Base-by-base conservation (phyloP, 1,140 invertebrate genomes). In the Formica exsecta region DNA sequence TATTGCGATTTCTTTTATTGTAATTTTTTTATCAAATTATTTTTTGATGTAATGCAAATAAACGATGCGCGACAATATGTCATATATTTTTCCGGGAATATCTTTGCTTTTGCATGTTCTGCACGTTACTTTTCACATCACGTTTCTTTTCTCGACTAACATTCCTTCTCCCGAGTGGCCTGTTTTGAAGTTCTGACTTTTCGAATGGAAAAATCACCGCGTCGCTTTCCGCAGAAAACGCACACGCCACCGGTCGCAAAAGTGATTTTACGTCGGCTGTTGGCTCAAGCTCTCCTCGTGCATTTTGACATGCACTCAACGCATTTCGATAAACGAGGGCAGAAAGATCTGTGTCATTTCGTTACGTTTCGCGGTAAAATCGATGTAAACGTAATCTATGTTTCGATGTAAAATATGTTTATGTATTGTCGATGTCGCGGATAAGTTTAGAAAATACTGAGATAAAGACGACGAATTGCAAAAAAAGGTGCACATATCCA, bases 141-240 rank as follows among this genome's bases (percentile, higher is more conserved):
- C 22, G 32, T 79, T 36, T 51, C 29, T 77, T 41, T 25, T 22
- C 38, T 36, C 61, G n/a, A n/a, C 1, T n/a, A 51, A 51, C 75
- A 25, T 66, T 51, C 41, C 11, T 32, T 19, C 8, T 36, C 48
- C 16, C 19, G 41, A 66, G 13, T 19, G 61, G 62, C 48, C 25
- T 76, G 61, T 79, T 79, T 79, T 79, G 9, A 51, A 77, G 41
- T 22, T 77, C 11, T 19, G 16, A 62, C 25, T 76, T 29, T 62
- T 51, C n/a, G 22, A 22, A 9, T 22, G 38, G 38, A 64, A 62
- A 64, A 77, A 62, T 44, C 48, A 19, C 59, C 32, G 74, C 59
- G 38, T n/a, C 16, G 22, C 13, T 61, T 75, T 38, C 25, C 36
- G n/a, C 2, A 62, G 13, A 51, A n/a, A 76, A 62, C 29, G 75